Evolutionary conservation across 2,113 vertebrate genomes (phyloP).

Genomic region (Anguilla rostrata): DNA sequence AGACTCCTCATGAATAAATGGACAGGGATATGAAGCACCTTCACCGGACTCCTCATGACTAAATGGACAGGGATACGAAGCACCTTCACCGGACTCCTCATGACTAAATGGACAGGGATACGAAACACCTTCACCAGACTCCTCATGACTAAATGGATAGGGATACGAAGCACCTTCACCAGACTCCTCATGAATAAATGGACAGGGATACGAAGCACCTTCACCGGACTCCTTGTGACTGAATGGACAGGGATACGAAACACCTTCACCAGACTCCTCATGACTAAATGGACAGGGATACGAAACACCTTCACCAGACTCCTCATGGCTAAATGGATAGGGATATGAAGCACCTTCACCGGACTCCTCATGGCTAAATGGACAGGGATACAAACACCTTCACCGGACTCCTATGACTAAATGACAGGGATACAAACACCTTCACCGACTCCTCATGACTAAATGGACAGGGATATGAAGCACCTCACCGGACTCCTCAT

Average conservation of each 20-base stretch:
- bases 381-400: too few species aligned
- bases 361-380: constrained; percentile 30
- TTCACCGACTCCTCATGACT: too few species aligned
- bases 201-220: constrained; percentile 56
- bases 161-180: constrained; percentile 52
- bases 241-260: too few species aligned
- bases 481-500: too few species aligned
- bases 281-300: too few species aligned
- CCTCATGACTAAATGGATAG: constrained; percentile 41
- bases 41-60: constrained; percentile 35
- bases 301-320: too few species aligned
- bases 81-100: constrained; percentile 40
- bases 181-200: constrained; percentile 35
- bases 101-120: constrained; percentile 53
- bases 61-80: constrained; percentile 54
- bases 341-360: constrained; percentile 17
- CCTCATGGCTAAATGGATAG: too few species aligned
- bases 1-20: constrained; percentile 35
- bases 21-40: constrained; percentile 56
- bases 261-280: too few species aligned
- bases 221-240: background rate
- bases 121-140: constrained; percentile 38
- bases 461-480: too few species aligned
- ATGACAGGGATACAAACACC: too few species aligned
- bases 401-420: constrained; percentile 31